Evolutionary conservation across 2,888 invertebrate genomes (phyloP).

Genomic region (Cantharis nigra): DNA sequence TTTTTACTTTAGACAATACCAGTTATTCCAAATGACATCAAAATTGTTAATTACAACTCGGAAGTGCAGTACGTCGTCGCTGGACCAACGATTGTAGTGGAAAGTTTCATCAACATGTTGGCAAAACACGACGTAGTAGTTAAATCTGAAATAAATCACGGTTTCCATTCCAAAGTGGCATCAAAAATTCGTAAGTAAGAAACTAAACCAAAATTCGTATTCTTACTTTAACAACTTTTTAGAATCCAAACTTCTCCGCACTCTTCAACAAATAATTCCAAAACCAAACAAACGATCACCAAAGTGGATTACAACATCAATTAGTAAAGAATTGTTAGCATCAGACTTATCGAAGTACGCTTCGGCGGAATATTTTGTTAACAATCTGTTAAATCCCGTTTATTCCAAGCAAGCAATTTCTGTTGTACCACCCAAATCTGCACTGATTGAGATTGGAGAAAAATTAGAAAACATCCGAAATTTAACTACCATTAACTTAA

Average conservation of each 20-base stretch:
- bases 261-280: slow-evolving; percentile 67
- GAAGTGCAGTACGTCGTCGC: not conserved
- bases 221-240: not conserved
- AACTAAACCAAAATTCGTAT: not conserved
- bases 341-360: slow-evolving; percentile 52
- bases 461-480: not conserved
- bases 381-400: slow-evolving; percentile 7
- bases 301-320: slow-evolving; percentile 67
- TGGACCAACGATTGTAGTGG: not conserved
- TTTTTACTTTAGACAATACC: not conserved
- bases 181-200: not conserved
- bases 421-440: not conserved
- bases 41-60: not conserved
- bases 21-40: not conserved
- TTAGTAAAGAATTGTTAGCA: not conserved
- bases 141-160: not conserved
- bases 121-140: not conserved
- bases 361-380: slow-evolving; percentile 61
- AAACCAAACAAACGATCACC: slow-evolving; percentile 68
- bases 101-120: not conserved
- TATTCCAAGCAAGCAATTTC: not conserved
- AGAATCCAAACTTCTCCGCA: slow-evolving; percentile 51
- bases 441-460: not conserved
- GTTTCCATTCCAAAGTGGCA: not conserved
- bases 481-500: not conserved